phyloP scores from a whole-genome alignment of 1,140 invertebrate genomes.

The Nebria ingens region DNA sequence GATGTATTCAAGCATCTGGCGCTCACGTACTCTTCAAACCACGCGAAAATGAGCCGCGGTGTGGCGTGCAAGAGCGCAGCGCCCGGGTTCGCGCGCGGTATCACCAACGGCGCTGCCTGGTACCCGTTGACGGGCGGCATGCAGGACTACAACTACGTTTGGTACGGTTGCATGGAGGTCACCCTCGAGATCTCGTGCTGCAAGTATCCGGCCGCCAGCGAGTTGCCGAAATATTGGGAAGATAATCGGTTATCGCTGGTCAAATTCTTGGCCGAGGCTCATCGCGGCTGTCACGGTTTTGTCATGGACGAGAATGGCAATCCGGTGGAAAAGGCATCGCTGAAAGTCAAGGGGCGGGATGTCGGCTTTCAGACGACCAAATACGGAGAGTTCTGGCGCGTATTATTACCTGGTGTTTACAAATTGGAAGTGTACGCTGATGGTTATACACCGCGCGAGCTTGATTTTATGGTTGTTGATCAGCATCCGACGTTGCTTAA shows the following conservation, averaged over 20 bases:
- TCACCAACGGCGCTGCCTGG: conserved; percentile 88
- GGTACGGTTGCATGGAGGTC: conserved; percentile 97
- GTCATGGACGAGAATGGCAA: conserved; percentile 72
- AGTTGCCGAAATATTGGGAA: conserved; percentile 86
- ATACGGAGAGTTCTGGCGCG: conserved; percentile 89
- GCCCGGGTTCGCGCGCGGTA: conserved; percentile 65
- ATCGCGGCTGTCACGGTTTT: conserved; percentile 74
- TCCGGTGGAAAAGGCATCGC: conserved; percentile 68
- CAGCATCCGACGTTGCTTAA: conserved; percentile 75
- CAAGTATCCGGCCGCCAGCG: conserved; percentile 80
- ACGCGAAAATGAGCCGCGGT: conserved; percentile 75
- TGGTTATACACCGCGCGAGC: conserved; percentile 67
- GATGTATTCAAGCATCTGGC: conserved; percentile 87
- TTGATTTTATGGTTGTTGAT: conserved; percentile 79
- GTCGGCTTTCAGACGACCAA: conserved; percentile 82
- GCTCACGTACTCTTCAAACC: conserved; percentile 78
- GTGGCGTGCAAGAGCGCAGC: conserved; percentile 66
- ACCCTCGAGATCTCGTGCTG: conserved; percentile 95
- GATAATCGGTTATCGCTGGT: conserved; percentile 85
- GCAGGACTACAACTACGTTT: conserved; percentile 98
- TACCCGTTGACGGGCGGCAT: conserved; percentile 81
- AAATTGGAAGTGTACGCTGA: conserved; percentile 75
- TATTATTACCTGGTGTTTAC: conserved; percentile 73
- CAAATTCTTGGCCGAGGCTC: conserved; percentile 78
- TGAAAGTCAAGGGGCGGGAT: conserved; percentile 77